Evolutionary conservation across 2,797 vertebrate genomes (phyloP), one percentile per base, ranked within the genome.

Genomic region (Dendrocincla fuliginosa): DNA sequence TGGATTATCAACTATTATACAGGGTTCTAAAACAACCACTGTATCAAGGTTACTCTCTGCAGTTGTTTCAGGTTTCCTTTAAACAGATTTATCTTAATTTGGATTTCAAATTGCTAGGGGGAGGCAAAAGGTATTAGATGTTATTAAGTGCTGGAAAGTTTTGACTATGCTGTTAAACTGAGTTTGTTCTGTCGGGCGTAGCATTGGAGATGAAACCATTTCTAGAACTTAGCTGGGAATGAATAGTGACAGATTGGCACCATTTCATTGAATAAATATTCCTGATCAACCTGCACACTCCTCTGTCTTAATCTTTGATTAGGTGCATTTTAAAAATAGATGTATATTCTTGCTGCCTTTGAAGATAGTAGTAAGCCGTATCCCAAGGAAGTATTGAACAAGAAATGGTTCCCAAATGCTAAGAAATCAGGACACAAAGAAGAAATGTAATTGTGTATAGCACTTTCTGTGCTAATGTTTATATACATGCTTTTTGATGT

Each of bases 181-280:
- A 46, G 44, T 44, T 44, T 44, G 56, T 87, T 92, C 55, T 88
- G 49, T 44, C 19, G 77, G 47, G 20, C 89, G 25, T 77, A 89
- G 46, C 2, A 2, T 4, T 92, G 52, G 57, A 64, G 60, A 63
- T 81, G 23, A 90, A 90, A 87, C 50, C 5, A 30, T 93, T 91
- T 93, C 47, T 89, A 78, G 71, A 57, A 78, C 35, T 91, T 87
- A 33, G 16, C 42, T 90, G 67, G 42, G 79, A 85, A 13, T 27
- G 69, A 76, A 52, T 28, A 93, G 24, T 69, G 69, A 87, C 81
- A 87, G 42, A 22, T 69, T n/a, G 74, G 56, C 70, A 91, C 15
- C n/a, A 56, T 91, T 95, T 97, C 24, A 59, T 7, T 82, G 37
- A 95, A 70, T 80, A 86, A 90, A 81, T 85, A 75, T 87, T 93